Evolutionary conservation across 2,888 invertebrate species (phyloP).

Genomic region (Monoplex corrugatus): DNA sequence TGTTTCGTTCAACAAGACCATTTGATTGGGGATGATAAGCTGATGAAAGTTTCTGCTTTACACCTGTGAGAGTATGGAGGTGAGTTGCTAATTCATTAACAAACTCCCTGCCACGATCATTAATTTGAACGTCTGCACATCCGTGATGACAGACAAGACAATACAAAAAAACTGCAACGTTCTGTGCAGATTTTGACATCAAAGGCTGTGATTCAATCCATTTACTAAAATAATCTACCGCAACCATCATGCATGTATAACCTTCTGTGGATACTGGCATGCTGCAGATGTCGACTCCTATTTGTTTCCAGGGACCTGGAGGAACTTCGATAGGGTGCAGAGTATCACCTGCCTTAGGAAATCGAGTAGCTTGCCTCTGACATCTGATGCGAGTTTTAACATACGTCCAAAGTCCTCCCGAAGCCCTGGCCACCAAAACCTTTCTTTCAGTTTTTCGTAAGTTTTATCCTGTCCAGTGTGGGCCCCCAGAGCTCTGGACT

Average conservation of each 20-base stretch:
- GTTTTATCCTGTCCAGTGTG: slow-evolving; percentile 40
- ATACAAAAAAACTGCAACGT: slow-evolving; percentile 47
- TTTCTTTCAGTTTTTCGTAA: slow-evolving; percentile 8
- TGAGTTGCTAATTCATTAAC: not conserved
- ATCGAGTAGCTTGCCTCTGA: slow-evolving; percentile 3
- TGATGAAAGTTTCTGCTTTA: slow-evolving; percentile 39
- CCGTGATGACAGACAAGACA: slow-evolving; percentile 39
- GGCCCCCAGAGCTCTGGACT: slow-evolving; percentile 22
- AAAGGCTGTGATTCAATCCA: slow-evolving; percentile 42
- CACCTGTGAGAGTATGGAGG: slow-evolving; percentile 32
- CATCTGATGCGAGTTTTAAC: slow-evolving; percentile 34
- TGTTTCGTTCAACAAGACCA: slow-evolving; percentile 40
- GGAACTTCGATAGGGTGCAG: slow-evolving; percentile 24
- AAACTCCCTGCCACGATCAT: slow-evolving; percentile 28
- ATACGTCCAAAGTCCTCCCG: slow-evolving; percentile 27
- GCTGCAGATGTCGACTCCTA: slow-evolving; percentile 43
- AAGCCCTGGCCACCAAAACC: slow-evolving; percentile 35
- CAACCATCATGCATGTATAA: slow-evolving; percentile 40
- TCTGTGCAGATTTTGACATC: slow-evolving; percentile 29
- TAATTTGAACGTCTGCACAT: slow-evolving; percentile 38
- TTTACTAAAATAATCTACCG: slow-evolving; percentile 45
- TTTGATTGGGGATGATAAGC: slow-evolving; percentile 43
- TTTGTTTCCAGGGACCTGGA: slow-evolving; percentile 26
- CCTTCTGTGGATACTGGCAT: slow-evolving; percentile 39
- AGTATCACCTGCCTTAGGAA: not conserved